phyloP scores from a whole-genome alignment of 2,888 invertebrate genomes.

The Orthonevra nobilis region DNA sequence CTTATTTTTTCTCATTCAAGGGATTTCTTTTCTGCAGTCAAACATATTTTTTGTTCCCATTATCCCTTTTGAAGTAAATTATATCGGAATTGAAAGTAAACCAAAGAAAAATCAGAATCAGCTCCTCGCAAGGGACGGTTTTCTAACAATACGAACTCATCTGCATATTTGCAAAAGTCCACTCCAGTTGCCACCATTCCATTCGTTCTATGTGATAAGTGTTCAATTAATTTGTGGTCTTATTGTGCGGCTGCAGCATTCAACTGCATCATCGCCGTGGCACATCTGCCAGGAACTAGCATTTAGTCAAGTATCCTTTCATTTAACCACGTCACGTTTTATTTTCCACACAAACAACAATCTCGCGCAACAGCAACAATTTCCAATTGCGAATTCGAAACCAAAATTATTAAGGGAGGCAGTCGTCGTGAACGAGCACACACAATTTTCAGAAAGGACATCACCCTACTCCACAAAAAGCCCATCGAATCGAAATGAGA shows the following conservation, averaged over 20 bases:
- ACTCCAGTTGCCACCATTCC: neutral
- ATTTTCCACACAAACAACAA: constrained; percentile 54
- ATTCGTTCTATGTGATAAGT: constrained; percentile 40
- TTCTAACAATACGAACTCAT: too few species aligned
- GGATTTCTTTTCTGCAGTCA: too few species aligned
- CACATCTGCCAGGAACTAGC: neutral
- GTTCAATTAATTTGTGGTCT: constrained; percentile 59
- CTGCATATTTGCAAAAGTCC: too few species aligned
- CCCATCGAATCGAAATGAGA: constrained; percentile 46
- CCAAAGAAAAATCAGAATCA: too few species aligned
- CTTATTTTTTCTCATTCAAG: too few species aligned
- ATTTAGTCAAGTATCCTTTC: neutral
- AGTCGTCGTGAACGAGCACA: too few species aligned
- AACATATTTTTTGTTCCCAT: too few species aligned
- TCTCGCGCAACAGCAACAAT: constrained; percentile 17
- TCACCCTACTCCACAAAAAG: constrained; percentile 16
- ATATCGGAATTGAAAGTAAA: too few species aligned
- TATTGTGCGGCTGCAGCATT: constrained; percentile 22
- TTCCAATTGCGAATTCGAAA: constrained; percentile 22
- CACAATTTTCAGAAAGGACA: constrained; percentile 33
- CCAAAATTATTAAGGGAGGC: constrained; percentile 39
- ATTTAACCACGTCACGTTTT: constrained; percentile 33
- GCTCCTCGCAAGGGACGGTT: too few species aligned
- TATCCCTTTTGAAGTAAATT: too few species aligned
- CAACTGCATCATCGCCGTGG: constrained; percentile 27